phyloP scores from a whole-genome alignment of 64 coral and sea anemone genomes.

The Pachyseris speciosa region DNA sequence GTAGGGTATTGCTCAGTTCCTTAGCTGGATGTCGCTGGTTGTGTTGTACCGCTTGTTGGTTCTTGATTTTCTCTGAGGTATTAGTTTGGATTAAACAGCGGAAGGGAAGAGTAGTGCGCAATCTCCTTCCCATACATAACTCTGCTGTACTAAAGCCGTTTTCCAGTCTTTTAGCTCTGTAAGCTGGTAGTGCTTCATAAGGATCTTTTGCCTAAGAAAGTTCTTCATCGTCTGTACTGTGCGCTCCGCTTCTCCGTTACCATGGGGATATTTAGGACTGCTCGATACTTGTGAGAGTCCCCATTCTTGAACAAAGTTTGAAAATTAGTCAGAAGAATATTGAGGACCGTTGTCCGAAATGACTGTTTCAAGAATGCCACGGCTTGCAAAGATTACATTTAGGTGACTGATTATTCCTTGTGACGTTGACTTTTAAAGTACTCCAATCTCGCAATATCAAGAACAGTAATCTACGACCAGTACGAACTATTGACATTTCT shows the following conservation, averaged over 20 bases:
- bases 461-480: constrained; percentile 73
- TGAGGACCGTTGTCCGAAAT: constrained; percentile 73
- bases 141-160: neutral
- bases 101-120: constrained; percentile 4
- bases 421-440: constrained; percentile 21
- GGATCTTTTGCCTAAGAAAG: constrained; percentile 33
- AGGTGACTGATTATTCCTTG: constrained; percentile 52
- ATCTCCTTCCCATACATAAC: constrained; percentile 7
- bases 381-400: constrained; percentile 39
- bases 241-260: constrained; percentile 43
- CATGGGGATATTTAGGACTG: constrained; percentile 44
- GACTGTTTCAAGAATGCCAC: constrained; percentile 65
- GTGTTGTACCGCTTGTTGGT: neutral
- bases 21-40: neutral
- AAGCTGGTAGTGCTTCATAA: neutral
- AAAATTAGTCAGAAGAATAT: constrained; percentile 40
- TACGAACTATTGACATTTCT: constrained; percentile 50
- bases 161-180: neutral
- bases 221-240: constrained; percentile 61
- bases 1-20: neutral
- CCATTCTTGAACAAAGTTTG: constrained; percentile 46
- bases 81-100: neutral
- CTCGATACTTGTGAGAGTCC: constrained; percentile 54
- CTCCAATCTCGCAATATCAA: constrained; percentile 49
- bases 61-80: neutral